Percentiles rank a stretch among this genome's conserved stretches.
Conservation (phyloP, 2,888 invertebrate species). For the Dryococelus australis region DNA sequence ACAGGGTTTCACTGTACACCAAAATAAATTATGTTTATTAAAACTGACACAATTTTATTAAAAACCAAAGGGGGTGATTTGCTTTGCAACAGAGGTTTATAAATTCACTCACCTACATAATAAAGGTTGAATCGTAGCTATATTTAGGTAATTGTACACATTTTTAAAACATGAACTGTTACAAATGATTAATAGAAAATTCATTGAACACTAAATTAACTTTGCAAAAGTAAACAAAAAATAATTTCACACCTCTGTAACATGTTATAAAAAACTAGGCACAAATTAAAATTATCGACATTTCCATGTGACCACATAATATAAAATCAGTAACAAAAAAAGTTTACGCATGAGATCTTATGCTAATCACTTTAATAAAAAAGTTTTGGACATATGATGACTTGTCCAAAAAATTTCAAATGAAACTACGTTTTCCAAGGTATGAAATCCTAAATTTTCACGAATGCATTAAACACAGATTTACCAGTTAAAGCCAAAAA, state of each 20-base stretch:
- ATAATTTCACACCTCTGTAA: not conserved
- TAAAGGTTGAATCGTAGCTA: not conserved
- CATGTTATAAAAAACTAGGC: not conserved
- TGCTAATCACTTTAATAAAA: not conserved
- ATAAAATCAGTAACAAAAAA: conserved; percentile 9
- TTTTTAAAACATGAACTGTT: not conserved
- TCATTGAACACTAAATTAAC: not conserved
- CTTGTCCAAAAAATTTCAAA: not conserved
- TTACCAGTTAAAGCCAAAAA: not conserved
- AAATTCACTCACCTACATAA: no score
- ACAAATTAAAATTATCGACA: not conserved
- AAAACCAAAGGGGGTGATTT: no score
- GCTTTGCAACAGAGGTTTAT: no score
- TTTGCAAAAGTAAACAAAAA: not conserved
- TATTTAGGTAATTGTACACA: not conserved
- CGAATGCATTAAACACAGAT: not conserved
- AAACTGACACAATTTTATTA: no score
- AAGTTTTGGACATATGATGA: not conserved
- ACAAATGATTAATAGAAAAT: not conserved
- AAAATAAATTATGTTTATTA: no score
- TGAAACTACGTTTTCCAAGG: not conserved
- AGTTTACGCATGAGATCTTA: conserved; percentile 2
- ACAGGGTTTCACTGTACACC: no score
- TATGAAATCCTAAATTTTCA: not conserved
- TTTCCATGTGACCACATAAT: not conserved